These are phyloP conservation scores for Ctenosaura bakeri DNA, from an alignment of 2,797 vertebrate genomes.

Conservation along the genomic window DNA sequence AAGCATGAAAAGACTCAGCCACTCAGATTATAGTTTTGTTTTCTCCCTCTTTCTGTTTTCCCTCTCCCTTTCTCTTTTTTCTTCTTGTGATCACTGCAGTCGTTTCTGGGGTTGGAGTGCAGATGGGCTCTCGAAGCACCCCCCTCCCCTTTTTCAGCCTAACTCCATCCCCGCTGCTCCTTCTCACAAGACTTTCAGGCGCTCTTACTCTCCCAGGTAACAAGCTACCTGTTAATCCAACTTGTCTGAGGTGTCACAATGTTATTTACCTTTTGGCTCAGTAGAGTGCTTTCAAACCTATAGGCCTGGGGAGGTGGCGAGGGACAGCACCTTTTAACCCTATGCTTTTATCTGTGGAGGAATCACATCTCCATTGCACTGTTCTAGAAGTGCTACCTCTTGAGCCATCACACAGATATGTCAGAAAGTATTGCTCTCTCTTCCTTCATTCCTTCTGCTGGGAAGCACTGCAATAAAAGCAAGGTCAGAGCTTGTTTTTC, in stretches of 20 bases:
- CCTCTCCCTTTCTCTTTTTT: conserved; percentile 66
- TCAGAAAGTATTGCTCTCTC: not conserved
- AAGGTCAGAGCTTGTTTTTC: not conserved
- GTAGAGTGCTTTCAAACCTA: conserved; percentile 38
- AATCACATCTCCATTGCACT: not conserved
- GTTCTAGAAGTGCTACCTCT: not conserved
- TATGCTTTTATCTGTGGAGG: conserved; percentile 6
- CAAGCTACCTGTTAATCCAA: conserved; percentile 80
- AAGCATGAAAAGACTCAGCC: conserved; percentile 79
- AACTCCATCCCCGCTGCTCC: conserved; percentile 93
- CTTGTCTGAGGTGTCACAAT: conserved; percentile 83
- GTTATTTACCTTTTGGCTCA: conserved; percentile 77
- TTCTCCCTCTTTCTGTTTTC: conserved; percentile 71
- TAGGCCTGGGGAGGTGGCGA: conserved; percentile 19
- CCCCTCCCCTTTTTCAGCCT: conserved; percentile 92
- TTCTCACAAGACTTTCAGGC: conserved; percentile 95
- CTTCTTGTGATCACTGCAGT: conserved; percentile 87
- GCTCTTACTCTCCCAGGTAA: conserved; percentile 98
- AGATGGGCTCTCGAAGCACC: conserved; percentile 94
- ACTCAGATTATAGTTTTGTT: conserved; percentile 84
- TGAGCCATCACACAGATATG: not conserved
- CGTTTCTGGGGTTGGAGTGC: conserved; percentile 98
- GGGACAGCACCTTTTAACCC: not conserved
- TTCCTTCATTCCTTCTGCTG: conserved; percentile 9
- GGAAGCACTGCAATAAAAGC: conserved; percentile 8